These are phyloP conservation scores for Lepidotrigona ventralis DNA, from an alignment of 1,140 invertebrate species.

Conservation along the genomic window DNA sequence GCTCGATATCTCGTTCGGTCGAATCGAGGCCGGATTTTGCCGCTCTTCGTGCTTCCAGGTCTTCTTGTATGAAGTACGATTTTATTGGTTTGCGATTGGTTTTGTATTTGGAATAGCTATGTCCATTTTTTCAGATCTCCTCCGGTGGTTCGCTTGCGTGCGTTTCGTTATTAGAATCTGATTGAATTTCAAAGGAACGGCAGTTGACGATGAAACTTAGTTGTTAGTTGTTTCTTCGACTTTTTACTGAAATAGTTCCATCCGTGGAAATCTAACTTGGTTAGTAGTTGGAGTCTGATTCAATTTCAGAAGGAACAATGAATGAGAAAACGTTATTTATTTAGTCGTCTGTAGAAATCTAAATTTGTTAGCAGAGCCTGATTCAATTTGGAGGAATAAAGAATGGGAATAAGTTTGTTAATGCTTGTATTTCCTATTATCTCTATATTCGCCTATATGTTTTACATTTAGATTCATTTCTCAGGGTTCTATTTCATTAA, in stretches of 20 bases:
- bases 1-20: background rate
- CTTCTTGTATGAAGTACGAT: background rate
- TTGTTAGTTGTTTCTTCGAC: background rate
- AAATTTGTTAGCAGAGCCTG: background rate
- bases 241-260: background rate
- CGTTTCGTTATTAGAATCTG: background rate
- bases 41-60: no score
- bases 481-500: no score
- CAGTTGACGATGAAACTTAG: background rate
- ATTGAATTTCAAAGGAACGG: background rate
- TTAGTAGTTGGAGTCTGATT: no score
- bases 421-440: no score
- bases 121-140: background rate
- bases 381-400: background rate
- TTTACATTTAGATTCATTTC: no score
- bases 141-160: no score
- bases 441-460: no score
- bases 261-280: no score
- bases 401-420: no score
- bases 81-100: background rate
- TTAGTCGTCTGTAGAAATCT: background rate
- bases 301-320: no score
- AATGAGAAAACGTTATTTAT: background rate
- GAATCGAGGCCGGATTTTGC: constrained; percentile 7
- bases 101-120: background rate